phyloP scores from a whole-genome alignment of 2,888 invertebrate species.

The Eupithecia tripunctaria region DNA sequence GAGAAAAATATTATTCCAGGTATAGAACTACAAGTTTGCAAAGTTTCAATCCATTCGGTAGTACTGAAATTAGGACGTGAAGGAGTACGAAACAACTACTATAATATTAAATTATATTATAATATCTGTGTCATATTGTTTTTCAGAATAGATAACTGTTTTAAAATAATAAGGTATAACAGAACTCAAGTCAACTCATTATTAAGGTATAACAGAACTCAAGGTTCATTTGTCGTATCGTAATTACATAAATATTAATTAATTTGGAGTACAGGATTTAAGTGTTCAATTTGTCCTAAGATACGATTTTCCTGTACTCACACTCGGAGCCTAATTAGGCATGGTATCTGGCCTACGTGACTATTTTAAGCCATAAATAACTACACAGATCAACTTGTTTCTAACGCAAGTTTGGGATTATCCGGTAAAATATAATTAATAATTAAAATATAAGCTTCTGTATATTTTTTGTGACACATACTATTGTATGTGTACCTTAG shows the following conservation, averaged over 20 bases:
- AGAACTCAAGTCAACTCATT: not conserved
- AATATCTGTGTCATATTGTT: not conserved
- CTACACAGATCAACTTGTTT: not conserved
- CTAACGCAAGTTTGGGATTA: not conserved
- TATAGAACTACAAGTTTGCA: not conserved
- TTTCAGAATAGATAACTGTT: not conserved
- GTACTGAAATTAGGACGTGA: not conserved
- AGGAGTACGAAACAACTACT: not conserved
- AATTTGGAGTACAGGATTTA: not conserved
- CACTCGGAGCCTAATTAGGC: not conserved
- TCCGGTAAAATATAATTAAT: not conserved
- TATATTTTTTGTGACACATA: not conserved
- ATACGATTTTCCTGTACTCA: constrained; percentile 1
- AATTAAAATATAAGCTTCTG: not conserved
- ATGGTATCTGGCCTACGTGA: not conserved
- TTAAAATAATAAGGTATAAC: not conserved
- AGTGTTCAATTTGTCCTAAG: not conserved
- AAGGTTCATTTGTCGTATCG: not conserved
- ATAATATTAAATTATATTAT: not conserved
- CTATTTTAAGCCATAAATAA: not conserved
- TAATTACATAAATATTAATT: not conserved
- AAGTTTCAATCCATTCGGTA: not conserved
- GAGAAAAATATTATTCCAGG: not conserved
- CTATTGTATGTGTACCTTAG: constrained; percentile 12
- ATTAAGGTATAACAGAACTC: not conserved